Conservation (phyloP, 2,797 vertebrate species). For the Sebastes cheni region DNA sequence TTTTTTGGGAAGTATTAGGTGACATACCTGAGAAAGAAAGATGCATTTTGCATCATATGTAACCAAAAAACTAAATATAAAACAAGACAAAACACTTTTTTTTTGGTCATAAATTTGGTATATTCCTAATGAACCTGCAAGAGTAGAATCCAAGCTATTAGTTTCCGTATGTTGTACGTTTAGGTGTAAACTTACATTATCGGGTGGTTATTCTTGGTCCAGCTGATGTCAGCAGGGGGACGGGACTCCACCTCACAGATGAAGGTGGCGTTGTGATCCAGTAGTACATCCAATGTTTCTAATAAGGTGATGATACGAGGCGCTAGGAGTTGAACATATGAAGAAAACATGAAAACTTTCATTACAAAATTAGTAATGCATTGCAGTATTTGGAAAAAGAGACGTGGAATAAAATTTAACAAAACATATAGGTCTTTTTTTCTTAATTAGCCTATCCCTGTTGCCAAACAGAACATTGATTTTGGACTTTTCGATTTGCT, state of each 20-base stretch:
- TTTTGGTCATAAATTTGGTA: neutral
- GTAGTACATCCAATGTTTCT: conserved; percentile 91
- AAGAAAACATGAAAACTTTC: neutral
- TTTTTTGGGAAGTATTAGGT: neutral
- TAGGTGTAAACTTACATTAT: conserved; percentile 85
- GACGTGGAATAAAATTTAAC: neutral
- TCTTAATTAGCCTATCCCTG: neutral
- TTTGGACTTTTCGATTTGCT: neutral
- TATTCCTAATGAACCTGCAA: neutral
- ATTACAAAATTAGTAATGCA: neutral
- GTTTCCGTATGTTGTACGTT: neutral
- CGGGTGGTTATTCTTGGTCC: conserved; percentile 95
- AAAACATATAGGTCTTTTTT: neutral
- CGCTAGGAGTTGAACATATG: conserved; percentile 71
- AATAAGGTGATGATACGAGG: conserved; percentile 91
- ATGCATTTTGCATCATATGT: neutral
- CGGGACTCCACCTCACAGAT: conserved; percentile 95
- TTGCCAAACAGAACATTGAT: neutral
- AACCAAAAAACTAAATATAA: neutral
- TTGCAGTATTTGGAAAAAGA: neutral
- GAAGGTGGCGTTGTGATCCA: conserved; percentile 94
- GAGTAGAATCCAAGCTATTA: neutral
- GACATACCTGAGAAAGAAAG: neutral
- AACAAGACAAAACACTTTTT: neutral
- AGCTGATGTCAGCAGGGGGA: conserved; percentile 90